A percentile compares a stretch with the other conserved stretches of the same genome.
Evolutionary conservation across 2,113 vertebrate species (phyloP).

Genomic region (Galbula dea): DNA sequence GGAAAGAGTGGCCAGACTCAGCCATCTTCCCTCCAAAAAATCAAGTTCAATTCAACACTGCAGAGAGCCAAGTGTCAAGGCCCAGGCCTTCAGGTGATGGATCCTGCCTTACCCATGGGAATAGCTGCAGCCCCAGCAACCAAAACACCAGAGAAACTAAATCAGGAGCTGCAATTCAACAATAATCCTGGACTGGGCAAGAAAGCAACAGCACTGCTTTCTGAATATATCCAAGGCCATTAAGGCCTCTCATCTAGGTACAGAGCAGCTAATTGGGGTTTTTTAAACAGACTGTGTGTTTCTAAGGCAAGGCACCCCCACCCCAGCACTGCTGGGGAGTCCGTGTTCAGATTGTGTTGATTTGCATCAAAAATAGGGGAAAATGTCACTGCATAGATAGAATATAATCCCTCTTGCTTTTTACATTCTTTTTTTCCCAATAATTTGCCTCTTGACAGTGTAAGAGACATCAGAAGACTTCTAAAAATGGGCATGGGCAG

Average conservation of each 20-base stretch:
- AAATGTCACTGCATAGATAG: neutral
- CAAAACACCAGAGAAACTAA: neutral
- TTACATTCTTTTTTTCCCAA: neutral
- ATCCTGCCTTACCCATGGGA: neutral
- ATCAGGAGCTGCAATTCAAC: neutral
- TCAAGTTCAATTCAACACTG: rapidly evolving
- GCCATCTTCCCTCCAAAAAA: neutral
- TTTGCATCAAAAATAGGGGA: neutral
- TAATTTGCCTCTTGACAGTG: neutral
- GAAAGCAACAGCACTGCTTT: neutral
- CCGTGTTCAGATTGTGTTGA: neutral
- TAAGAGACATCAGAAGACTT: conserved; percentile 9
- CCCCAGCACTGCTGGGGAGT: neutral
- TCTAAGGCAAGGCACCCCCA: neutral
- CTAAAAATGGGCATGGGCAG: conserved; percentile 24
- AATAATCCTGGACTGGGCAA: neutral
- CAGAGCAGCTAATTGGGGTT: neutral
- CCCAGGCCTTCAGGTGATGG: neutral
- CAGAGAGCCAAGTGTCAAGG: neutral
- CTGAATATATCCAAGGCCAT: neutral
- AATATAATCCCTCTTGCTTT: neutral
- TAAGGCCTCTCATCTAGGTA: neutral
- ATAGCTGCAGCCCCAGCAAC: neutral
- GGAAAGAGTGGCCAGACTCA: neutral
- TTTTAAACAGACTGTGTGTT: neutral